These are phyloP conservation scores for Nixonia krombeini DNA, from an alignment of 1,140 invertebrate species.

Conservation along the genomic window DNA sequence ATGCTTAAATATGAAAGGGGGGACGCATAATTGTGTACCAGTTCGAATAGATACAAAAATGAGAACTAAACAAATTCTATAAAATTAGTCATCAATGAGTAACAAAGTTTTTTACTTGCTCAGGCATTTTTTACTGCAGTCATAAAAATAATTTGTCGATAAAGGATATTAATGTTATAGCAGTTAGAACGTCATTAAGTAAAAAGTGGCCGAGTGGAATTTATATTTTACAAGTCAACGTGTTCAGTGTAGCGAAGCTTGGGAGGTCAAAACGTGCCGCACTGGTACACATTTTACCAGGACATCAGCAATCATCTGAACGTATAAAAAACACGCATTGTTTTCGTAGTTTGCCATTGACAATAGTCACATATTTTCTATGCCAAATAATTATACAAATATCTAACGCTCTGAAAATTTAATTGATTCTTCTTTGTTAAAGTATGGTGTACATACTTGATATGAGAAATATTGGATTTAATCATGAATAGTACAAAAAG, in stretches of 20 bases:
- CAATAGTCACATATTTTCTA: too few species aligned
- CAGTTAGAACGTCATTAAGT: neutral
- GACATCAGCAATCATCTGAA: conserved; percentile 37
- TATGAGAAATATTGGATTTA: too few species aligned
- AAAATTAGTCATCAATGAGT: too few species aligned
- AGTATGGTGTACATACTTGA: too few species aligned
- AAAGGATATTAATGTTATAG: neutral
- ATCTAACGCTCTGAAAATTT: neutral
- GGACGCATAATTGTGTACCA: too few species aligned
- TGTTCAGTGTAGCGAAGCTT: conserved; percentile 31
- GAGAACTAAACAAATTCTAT: neutral
- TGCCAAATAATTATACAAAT: too few species aligned
- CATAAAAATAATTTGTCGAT: neutral
- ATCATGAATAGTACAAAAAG: too few species aligned
- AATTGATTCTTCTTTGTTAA: too few species aligned
- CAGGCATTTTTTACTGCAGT: neutral
- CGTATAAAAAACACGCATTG: conserved; percentile 17
- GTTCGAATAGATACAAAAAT: neutral
- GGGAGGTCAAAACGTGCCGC: conserved; percentile 31
- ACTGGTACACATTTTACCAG: conserved; percentile 34
- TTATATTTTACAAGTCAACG: conserved; percentile 33
- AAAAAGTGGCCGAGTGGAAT: neutral
- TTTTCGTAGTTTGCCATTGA: conserved; percentile 33
- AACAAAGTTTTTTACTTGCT: too few species aligned
- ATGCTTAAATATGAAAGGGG: neutral